A percentile compares a stretch with the other conserved stretches of the same genome.
phyloP scores from a whole-genome alignment of 2,888 invertebrate genomes.

The Rugalucina vietnamica region DNA sequence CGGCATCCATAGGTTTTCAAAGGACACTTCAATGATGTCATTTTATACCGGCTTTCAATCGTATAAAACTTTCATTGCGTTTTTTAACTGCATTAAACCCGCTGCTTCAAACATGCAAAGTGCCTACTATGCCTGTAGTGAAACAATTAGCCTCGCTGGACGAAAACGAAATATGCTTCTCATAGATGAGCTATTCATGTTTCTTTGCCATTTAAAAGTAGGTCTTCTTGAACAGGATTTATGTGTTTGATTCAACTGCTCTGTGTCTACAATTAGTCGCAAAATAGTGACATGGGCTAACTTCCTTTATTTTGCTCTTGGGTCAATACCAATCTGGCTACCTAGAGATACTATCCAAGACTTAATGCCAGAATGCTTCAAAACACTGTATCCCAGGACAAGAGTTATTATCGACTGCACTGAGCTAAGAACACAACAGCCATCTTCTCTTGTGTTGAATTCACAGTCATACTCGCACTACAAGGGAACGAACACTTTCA shows the following conservation, averaged over 20 bases:
- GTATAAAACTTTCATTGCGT: constrained; percentile 6
- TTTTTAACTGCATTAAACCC: constrained; percentile 26
- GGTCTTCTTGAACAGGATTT: constrained; percentile 30
- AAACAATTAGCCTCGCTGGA: constrained; percentile 23
- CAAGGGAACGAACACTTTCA: constrained; percentile 26
- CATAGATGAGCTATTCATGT: constrained; percentile 10
- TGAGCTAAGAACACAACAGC: constrained; percentile 23
- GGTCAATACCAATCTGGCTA: constrained; percentile 34
- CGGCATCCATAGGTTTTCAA: constrained; percentile 18
- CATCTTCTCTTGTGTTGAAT: constrained; percentile 31
- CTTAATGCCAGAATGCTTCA: constrained; percentile 39
- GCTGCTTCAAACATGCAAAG: constrained; percentile 22
- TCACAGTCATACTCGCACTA: constrained; percentile 24
- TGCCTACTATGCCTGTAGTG: constrained; percentile 13
- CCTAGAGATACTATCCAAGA: constrained; percentile 15
- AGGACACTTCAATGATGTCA: no score
- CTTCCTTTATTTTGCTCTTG: constrained; percentile 39
- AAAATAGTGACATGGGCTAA: constrained; percentile 43
- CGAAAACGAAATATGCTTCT: constrained; percentile 17
- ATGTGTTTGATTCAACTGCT: constrained; percentile 43
- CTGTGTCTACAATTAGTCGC: constrained; percentile 33
- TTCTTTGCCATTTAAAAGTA: neutral
- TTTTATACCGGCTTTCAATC: constrained; percentile 32
- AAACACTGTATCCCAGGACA: constrained; percentile 28
- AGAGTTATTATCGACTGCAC: constrained; percentile 28